A percentile compares a stretch with the other conserved stretches of the same genome.
Conservation (phyloP, 1,140 invertebrate species). For the Atta texana region DNA sequence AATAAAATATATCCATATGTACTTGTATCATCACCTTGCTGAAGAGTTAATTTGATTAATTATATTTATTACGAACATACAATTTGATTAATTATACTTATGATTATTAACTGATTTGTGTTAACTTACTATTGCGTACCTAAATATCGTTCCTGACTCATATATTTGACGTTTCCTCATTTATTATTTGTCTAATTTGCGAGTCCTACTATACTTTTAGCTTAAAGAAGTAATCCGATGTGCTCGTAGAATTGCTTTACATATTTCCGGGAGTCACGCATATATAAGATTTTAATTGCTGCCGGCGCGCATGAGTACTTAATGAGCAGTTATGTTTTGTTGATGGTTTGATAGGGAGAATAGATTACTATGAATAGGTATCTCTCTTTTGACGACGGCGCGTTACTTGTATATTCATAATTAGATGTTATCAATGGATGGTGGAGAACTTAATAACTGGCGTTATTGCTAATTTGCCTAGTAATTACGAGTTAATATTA, state of each 20-base stretch:
- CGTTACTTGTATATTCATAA: slow-evolving; percentile 57
- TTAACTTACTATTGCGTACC: no score
- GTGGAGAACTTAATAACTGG: slow-evolving; percentile 43
- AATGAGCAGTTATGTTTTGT: slow-evolving; percentile 76
- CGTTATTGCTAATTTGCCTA: slow-evolving; percentile 51
- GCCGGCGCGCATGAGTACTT: slow-evolving; percentile 64
- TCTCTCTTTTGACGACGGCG: slow-evolving; percentile 40
- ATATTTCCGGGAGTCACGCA: slow-evolving; percentile 68
- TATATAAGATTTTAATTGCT: slow-evolving; percentile 73
- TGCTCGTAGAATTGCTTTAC: slow-evolving; percentile 33
- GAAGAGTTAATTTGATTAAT: no score
- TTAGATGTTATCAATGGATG: slow-evolving; percentile 55
- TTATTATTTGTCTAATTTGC: no score
- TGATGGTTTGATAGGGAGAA: slow-evolving; percentile 52
- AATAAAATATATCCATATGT: no score
- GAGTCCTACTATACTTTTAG: not conserved
- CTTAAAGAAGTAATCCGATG: slow-evolving; percentile 1
- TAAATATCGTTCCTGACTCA: no score
- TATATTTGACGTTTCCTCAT: no score
- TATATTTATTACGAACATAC: no score
- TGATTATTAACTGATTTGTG: no score
- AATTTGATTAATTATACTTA: no score
- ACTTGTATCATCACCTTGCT: no score
- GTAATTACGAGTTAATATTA: slow-evolving; percentile 45
- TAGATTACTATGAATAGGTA: slow-evolving; percentile 43